phyloP scores from a whole-genome alignment of 2,888 invertebrate genomes.

The Saturnia pavonia region DNA sequence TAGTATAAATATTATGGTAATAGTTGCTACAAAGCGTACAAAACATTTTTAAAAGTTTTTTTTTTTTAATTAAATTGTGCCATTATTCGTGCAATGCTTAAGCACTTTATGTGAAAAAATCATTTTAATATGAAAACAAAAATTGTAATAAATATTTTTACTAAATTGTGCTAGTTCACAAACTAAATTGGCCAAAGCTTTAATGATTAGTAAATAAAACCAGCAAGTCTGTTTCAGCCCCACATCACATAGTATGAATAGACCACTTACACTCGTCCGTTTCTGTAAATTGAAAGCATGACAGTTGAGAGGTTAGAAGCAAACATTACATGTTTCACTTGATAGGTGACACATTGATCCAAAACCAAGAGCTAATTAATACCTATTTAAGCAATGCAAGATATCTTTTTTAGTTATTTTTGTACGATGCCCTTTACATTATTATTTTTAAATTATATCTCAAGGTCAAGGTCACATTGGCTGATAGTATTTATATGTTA shows the following conservation, averaged over 20 bases:
- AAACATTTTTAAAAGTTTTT: neutral
- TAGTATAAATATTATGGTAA: conserved; percentile 30
- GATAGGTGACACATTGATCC: conserved; percentile 6
- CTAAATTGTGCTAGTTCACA: neutral
- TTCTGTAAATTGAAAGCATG: conserved; percentile 80
- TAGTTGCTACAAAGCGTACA: neutral
- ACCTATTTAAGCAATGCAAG: neutral
- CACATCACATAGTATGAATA: conserved; percentile 59
- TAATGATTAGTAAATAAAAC: conserved; percentile 60
- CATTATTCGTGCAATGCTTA: conserved; percentile 11
- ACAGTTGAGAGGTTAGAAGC: conserved; percentile 72
- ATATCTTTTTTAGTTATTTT: neutral
- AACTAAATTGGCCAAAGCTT: conserved; percentile 36
- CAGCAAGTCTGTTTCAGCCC: conserved; percentile 61
- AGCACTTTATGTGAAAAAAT: neutral
- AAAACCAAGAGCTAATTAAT: neutral
- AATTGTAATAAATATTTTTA: neutral
- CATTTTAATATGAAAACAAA: neutral
- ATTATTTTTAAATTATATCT: no score
- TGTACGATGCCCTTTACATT: neutral
- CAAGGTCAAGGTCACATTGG: neutral
- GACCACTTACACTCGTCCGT: conserved; percentile 80
- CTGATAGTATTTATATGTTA: neutral
- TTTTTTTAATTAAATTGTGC: neutral
- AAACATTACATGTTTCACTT: conserved; percentile 14